phyloP scores from a whole-genome alignment of 2,888 invertebrate species.

The Andricus curvator region DNA sequence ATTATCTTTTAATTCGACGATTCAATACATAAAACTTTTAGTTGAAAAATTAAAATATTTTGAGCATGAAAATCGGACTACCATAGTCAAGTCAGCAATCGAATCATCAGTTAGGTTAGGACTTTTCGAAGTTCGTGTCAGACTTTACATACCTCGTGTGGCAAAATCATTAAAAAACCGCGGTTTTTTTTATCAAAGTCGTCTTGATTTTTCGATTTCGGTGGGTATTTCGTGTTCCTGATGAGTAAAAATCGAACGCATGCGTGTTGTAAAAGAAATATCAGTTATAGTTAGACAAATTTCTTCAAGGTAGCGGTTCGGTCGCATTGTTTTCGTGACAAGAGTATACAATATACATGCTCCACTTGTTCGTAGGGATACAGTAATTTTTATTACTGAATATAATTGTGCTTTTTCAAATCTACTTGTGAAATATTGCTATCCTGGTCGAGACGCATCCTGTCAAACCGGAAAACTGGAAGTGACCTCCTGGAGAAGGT shows the following conservation, averaged over 20 bases:
- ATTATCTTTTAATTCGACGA: background rate
- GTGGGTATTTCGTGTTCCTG: background rate
- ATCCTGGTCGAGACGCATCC: background rate
- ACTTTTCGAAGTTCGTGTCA: background rate
- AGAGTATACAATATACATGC: background rate
- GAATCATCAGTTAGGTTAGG: constrained; percentile 17
- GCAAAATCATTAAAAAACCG: background rate
- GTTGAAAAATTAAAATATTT: background rate
- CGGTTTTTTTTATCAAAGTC: background rate
- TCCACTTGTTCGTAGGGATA: constrained; percentile 23
- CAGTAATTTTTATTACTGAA: background rate
- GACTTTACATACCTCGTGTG: background rate
- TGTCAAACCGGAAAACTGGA: background rate
- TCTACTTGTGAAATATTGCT: background rate
- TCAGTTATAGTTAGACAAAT: constrained; percentile 48
- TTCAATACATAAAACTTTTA: background rate
- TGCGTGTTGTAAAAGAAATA: constrained; percentile 58
- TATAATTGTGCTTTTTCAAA: constrained; percentile 26
- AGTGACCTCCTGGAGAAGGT: constrained; percentile 30
- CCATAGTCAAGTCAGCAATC: constrained; percentile 3
- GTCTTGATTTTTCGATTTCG: background rate
- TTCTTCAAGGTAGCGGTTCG: constrained; percentile 65
- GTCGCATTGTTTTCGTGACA: constrained; percentile 69
- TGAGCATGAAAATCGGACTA: background rate
- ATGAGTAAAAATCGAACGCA: constrained; percentile 47